Evolutionary conservation across 2,113 vertebrate species (phyloP).

Genomic region (Perognathus longimembris): DNA sequence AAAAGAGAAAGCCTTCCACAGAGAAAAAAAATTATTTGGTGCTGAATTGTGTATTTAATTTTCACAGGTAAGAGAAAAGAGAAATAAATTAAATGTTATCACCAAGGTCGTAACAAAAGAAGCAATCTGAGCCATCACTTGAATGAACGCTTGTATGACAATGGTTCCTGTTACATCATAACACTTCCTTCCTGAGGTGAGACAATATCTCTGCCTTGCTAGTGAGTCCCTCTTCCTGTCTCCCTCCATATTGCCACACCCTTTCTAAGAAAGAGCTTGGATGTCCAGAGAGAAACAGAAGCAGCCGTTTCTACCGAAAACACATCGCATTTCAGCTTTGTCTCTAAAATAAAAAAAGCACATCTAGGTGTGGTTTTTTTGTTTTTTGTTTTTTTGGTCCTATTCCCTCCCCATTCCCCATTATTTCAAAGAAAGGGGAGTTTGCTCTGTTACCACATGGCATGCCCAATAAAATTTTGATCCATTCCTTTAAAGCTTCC

Average conservation of each 20-base stretch:
- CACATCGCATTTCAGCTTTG: not conserved
- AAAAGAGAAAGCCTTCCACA: not conserved
- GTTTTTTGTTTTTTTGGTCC: too few relatives aligned
- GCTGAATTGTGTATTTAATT: not conserved
- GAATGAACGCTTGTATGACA: not conserved
- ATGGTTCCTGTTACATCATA: not conserved
- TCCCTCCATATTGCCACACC: constrained; percentile 38
- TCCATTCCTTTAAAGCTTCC: constrained; percentile 73
- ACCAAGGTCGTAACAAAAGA: not conserved
- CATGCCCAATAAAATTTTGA: constrained; percentile 75
- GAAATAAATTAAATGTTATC: not conserved
- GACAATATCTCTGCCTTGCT: not conserved
- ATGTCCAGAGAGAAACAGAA: not conserved
- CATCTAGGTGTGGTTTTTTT: not conserved
- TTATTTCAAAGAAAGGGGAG: constrained; percentile 17
- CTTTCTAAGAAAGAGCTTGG: not conserved
- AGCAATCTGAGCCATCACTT: not conserved
- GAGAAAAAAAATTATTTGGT: not conserved
- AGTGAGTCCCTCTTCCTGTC: not conserved
- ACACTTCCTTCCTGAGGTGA: not conserved
- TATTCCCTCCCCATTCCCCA: not conserved
- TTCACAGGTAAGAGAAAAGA: not conserved
- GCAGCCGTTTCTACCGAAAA: constrained; percentile 4
- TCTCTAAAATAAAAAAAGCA: not conserved
- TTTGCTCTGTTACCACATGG: constrained; percentile 57